Evolutionary conservation across 2,888 invertebrate species (phyloP), one percentile per base, ranked within the genome.

Genomic region (Lepidocyrtoides sp.): DNA sequence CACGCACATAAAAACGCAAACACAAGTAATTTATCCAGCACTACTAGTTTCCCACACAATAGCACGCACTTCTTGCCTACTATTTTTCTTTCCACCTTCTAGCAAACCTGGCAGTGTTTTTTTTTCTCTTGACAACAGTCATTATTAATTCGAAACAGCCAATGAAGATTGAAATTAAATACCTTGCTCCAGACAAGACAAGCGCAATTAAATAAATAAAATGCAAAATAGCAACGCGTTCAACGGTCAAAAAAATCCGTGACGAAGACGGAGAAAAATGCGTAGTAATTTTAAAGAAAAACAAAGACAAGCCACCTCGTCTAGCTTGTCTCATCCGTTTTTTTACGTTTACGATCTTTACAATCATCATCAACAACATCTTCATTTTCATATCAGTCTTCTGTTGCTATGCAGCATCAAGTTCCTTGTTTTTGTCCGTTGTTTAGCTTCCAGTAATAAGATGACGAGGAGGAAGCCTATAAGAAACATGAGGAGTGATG

Each of bases 181-280:
- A 8, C 54, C 51, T 48, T 51, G 29, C 20, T 51, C 57, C 60
- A 81, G 81, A 32, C 57, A 41, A 81, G 57, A 60, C 77, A 81
- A 81, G 20, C 41, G 57, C 81, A 81, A 81, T 81, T 81, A 81
- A 60, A 72, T 44, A 41, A 41, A 72, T 72, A 51, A 54, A 57
- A 54, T 54, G 81, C 81, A n/a, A 81, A 81, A 81, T 51, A 77
- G 26, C 48, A 66, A 41, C 41, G 69, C 41, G 41, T 41, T 72
- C 41, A 72, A 77, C 77, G 51, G 77, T 14, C 51, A 44, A 75
- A 51, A 69, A 72, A 77, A 51, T 51, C 77, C 48, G 51, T 14
- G 17, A 77, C 36, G 29, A 81, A 23, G 17, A 79, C 48, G 8
- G 23, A 72, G 5, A 17, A 41, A 41, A 48, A 54, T 41, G 81